Evolutionary conservation across 2,888 invertebrate genomes (phyloP).

Genomic region (Machimus rusticus): DNA sequence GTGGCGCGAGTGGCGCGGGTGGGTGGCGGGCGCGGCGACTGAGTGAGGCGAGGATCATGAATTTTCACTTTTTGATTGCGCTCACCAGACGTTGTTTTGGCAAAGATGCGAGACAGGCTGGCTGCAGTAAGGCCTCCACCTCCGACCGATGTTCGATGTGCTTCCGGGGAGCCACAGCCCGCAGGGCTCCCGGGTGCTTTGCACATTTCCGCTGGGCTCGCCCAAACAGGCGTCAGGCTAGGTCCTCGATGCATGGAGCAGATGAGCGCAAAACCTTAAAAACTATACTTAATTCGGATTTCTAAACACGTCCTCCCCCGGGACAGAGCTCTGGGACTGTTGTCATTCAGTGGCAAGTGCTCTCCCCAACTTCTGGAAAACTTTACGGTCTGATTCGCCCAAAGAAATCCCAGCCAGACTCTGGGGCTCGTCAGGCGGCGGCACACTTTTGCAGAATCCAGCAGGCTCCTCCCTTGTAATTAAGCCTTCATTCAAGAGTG

Average conservation of each 20-base stretch:
- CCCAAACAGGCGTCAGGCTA: not conserved
- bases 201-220: not conserved
- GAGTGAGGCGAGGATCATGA: not conserved
- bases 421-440: not conserved
- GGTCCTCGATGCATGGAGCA: not conserved
- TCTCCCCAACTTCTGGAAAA: not conserved
- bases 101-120: conserved; percentile 4
- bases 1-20: not conserved
- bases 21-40: not conserved
- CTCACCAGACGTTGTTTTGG: not conserved
- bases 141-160: not conserved
- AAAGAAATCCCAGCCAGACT: not conserved
- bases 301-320: not conserved
- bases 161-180: not conserved
- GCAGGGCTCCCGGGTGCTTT: not conserved
- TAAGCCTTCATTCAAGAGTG: not conserved
- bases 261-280: not conserved
- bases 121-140: not conserved
- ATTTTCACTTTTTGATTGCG: not conserved
- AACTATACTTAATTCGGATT: not conserved
- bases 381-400: not conserved
- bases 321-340: not conserved
- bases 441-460: not conserved
- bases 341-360: not conserved
- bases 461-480: not conserved